Evolutionary conservation across 2,888 invertebrate genomes (phyloP).

Genomic region (Liodrosophila aerea): DNA sequence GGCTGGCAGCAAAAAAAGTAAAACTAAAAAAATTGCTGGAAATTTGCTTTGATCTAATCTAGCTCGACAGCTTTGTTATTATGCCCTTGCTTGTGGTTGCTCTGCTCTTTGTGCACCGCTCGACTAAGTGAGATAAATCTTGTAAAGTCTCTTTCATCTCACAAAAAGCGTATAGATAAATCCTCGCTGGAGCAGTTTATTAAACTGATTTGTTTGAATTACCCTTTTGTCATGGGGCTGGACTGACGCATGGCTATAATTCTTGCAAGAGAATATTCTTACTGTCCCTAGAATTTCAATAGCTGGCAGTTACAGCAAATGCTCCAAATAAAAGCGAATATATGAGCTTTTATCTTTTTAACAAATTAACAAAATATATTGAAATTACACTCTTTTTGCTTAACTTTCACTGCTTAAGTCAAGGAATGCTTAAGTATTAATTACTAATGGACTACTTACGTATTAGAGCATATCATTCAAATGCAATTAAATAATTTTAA

Average conservation of each 20-base stretch:
- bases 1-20: no score
- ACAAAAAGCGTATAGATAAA: conserved; percentile 27
- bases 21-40: conserved; percentile 9
- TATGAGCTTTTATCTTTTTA: no score
- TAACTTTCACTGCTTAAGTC: no score
- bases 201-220: conserved; percentile 10
- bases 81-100: conserved; percentile 23
- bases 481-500: no score
- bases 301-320: no score
- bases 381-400: no score
- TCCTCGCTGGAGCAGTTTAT: conserved; percentile 22
- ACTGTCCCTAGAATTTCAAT: not conserved
- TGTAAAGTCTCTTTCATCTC: conserved; percentile 44
- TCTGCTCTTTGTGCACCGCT: conserved; percentile 19
- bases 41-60: conserved; percentile 37
- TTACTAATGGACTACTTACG: no score
- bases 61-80: conserved; percentile 23
- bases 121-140: conserved; percentile 25
- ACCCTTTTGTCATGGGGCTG: conserved; percentile 3
- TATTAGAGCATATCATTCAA: no score
- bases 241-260: not conserved
- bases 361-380: no score
- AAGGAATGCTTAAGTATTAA: no score
- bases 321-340: no score
- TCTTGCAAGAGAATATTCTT: no score